These are phyloP conservation scores for Pteronura brasiliensis DNA, from an alignment of 2,113 vertebrate species.

Conservation along the genomic window DNA sequence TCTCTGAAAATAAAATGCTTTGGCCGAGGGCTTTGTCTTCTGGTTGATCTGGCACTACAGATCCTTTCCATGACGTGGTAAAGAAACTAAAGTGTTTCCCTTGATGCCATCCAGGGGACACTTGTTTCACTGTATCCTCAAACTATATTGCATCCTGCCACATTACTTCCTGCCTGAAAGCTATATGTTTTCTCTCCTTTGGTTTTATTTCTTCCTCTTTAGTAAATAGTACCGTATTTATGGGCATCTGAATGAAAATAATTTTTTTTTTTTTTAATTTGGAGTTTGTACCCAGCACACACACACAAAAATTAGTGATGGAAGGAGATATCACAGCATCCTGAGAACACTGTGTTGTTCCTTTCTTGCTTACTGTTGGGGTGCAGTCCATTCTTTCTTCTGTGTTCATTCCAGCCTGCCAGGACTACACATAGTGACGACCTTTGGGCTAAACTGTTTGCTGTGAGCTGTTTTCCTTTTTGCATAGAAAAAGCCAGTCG, in stretches of 20 bases:
- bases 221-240: neutral
- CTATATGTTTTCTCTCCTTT: neutral
- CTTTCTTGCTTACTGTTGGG: neutral
- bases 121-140: slow-evolving; percentile 57
- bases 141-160: neutral
- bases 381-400: neutral
- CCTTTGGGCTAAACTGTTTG: neutral
- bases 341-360: neutral
- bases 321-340: neutral
- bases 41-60: slow-evolving; percentile 56
- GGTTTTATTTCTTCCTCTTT: neutral
- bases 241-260: neutral
- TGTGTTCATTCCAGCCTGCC: neutral
- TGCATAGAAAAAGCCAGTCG: neutral
- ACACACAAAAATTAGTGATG: neutral
- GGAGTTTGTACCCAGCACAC: neutral
- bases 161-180: neutral
- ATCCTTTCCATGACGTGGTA: slow-evolving; percentile 59
- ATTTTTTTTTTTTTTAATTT: neutral
- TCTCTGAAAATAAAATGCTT: slow-evolving; percentile 71
- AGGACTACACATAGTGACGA: neutral
- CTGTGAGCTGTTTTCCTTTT: neutral
- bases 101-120: slow-evolving; percentile 26
- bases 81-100: slow-evolving; percentile 72
- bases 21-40: slow-evolving; percentile 57